Evolutionary conservation across 2,888 invertebrate species (phyloP).

Genomic region (Habroteleia sp.): DNA sequence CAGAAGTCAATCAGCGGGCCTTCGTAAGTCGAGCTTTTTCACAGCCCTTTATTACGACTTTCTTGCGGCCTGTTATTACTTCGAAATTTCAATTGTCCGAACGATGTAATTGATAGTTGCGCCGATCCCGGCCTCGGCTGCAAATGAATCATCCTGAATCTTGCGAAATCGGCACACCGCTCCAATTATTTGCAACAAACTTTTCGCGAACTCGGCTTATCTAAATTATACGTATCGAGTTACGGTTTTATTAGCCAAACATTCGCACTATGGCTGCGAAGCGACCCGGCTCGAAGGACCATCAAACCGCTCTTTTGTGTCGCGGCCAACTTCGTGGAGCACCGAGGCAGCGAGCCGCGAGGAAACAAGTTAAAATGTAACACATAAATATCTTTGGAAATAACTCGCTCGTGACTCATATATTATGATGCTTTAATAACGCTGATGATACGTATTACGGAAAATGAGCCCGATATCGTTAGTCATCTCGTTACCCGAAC

Average conservation of each 20-base stretch:
- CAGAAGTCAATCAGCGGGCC: slow-evolving; percentile 53
- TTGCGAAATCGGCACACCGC: slow-evolving; percentile 37
- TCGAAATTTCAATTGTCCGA: slow-evolving; percentile 62
- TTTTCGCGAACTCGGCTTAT: slow-evolving; percentile 33
- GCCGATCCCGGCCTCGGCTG: slow-evolving; percentile 42
- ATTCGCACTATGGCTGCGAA: no score
- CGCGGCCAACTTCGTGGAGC: no score
- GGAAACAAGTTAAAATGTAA: slow-evolving; percentile 39
- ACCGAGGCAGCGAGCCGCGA: no score
- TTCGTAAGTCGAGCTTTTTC: slow-evolving; percentile 58
- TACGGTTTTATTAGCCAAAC: slow-evolving; percentile 4
- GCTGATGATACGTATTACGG: slow-evolving; percentile 62
- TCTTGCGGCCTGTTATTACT: slow-evolving; percentile 62
- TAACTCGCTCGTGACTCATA: slow-evolving; percentile 48
- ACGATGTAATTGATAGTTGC: slow-evolving; percentile 62
- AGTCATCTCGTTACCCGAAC: slow-evolving; percentile 61
- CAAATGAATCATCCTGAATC: slow-evolving; percentile 56
- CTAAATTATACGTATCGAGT: slow-evolving; percentile 32
- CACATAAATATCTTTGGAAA: slow-evolving; percentile 38
- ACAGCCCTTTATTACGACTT: slow-evolving; percentile 54
- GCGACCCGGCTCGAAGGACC: no score
- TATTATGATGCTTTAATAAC: slow-evolving; percentile 57
- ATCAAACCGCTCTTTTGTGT: neutral
- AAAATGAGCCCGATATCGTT: slow-evolving; percentile 62
- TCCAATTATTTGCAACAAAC: slow-evolving; percentile 40